Percentiles rank a stretch among this genome's conserved stretches.
phyloP scores from a whole-genome alignment of 2,888 invertebrate genomes.

The Melieria omissa region DNA sequence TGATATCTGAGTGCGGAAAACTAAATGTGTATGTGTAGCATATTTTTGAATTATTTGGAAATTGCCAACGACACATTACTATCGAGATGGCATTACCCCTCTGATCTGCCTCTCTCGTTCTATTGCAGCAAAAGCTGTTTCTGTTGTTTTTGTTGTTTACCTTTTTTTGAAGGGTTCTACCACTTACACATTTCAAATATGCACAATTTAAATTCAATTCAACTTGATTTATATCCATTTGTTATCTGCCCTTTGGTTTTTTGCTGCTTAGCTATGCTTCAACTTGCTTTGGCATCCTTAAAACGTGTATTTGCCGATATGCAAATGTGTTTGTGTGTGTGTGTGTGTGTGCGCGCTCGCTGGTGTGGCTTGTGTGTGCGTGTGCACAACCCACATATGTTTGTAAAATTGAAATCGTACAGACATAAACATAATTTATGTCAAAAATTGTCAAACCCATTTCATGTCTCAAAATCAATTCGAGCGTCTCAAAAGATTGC shows the following conservation, averaged over 20 bases:
- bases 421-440: constrained; percentile 15
- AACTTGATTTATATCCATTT: constrained; percentile 20
- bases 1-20: no score
- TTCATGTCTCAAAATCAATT: constrained; percentile 29
- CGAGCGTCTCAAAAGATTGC: neutral
- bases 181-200: neutral
- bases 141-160: no score
- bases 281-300: no score
- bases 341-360: neutral
- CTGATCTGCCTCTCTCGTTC: no score
- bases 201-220: constrained; percentile 11
- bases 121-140: no score
- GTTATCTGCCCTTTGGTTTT: no score
- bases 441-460: constrained; percentile 25
- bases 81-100: no score
- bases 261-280: no score
- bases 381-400: neutral
- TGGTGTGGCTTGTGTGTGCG: neutral
- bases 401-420: constrained; percentile 1
- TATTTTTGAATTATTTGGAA: no score
- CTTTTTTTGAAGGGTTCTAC: neutral
- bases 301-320: neutral
- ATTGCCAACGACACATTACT: no score
- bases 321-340: neutral
- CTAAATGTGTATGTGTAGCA: no score